phyloP scores from a whole-genome alignment of 1,140 invertebrate genomes.

The Melanaphis sacchari region DNA sequence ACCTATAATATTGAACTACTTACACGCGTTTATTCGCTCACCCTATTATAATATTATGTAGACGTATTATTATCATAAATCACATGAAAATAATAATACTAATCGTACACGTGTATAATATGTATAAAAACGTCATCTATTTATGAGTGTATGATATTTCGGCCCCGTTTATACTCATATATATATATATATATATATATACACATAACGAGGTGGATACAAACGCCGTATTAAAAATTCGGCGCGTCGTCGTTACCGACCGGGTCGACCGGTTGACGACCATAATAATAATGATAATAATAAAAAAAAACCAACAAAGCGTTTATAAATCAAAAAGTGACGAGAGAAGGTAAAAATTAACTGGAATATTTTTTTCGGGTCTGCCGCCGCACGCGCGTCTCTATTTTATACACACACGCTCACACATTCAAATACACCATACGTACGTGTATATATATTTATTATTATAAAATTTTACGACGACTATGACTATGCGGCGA shows the following conservation, averaged over 20 bases:
- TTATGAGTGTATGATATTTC: neutral
- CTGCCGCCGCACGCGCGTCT: constrained; percentile 24
- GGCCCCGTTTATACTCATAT: neutral
- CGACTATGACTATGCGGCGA: constrained; percentile 7
- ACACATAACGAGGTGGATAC: neutral
- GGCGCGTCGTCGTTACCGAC: constrained; percentile 22
- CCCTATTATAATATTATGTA: neutral
- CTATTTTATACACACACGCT: neutral
- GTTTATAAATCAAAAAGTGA: constrained; percentile 58
- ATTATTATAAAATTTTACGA: constrained; percentile 43
- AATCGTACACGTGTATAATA: neutral
- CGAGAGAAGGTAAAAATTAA: constrained; percentile 57
- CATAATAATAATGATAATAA: neutral
- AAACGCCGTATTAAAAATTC: constrained; percentile 48
- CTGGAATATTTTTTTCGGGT: constrained; percentile 43
- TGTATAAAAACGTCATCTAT: neutral
- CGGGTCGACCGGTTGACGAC: constrained; percentile 53
- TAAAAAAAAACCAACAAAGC: constrained; percentile 43
- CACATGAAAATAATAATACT: neutral
- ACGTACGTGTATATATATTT: neutral
- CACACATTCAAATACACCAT: neutral
- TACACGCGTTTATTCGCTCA: neutral
- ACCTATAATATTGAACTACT: neutral
- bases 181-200: neutral
- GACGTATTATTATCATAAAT: neutral